A percentile compares a stretch with the other conserved stretches of the same genome.
phyloP scores from a whole-genome alignment of 2,113 vertebrate species.

The Lynx canadensis region DNA sequence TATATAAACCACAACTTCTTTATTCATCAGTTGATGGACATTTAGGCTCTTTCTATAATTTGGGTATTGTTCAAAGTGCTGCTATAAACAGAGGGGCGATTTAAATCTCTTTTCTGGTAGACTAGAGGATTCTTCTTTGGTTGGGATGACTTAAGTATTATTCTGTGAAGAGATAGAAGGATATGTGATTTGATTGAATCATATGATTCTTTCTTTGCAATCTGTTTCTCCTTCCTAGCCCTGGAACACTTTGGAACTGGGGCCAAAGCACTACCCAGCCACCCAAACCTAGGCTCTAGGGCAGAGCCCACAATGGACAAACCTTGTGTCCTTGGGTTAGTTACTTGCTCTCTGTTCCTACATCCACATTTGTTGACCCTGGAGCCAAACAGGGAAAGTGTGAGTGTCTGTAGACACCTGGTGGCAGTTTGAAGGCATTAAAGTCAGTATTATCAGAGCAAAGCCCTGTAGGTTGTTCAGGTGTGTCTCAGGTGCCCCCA shows the following conservation, averaged over 20 bases:
- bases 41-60: no score
- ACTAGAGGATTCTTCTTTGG: background rate
- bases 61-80: no score
- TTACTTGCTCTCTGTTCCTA: background rate
- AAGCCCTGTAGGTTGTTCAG: background rate
- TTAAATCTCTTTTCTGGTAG: background rate
- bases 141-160: background rate
- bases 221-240: background rate
- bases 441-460: background rate
- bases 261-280: background rate
- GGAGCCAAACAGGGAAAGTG: background rate
- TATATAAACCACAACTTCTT: no score
- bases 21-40: no score
- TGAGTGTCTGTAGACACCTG: constrained; percentile 37
- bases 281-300: background rate
- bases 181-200: background rate
- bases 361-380: background rate
- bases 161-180: background rate
- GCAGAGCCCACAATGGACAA: background rate
- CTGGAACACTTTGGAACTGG: background rate
- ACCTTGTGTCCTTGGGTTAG: background rate
- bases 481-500: background rate
- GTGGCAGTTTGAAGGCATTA: constrained; percentile 33
- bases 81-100: no score
- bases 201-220: constrained; percentile 10